Percentiles rank a stretch among this genome's conserved stretches.
phyloP scores from a whole-genome alignment of 1,140 invertebrate species.

The Popillia japonica region DNA sequence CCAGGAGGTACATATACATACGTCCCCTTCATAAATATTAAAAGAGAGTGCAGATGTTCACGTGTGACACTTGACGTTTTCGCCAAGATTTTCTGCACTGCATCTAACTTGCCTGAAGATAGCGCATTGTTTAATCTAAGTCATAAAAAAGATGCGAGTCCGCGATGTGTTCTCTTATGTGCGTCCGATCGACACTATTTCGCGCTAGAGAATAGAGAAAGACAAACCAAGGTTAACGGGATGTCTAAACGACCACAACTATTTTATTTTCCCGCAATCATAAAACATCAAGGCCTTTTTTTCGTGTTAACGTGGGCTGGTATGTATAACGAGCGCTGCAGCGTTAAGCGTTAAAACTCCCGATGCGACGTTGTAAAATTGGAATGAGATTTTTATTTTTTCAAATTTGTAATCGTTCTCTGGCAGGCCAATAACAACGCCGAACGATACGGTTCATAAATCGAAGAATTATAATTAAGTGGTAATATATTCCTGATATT shows the following conservation, averaged over 20 bases:
- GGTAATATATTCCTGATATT: neutral
- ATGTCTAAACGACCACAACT: slow-evolving; percentile 31
- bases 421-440: neutral
- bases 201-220: slow-evolving; percentile 8
- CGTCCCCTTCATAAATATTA: neutral
- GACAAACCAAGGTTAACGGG: slow-evolving; percentile 27
- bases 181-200: slow-evolving; percentile 13
- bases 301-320: slow-evolving; percentile 3
- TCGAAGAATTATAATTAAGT: slow-evolving; percentile 2
- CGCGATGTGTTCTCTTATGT: neutral
- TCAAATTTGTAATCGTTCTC: neutral
- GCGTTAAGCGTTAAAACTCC: neutral
- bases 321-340: neutral
- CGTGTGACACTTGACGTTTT: neutral
- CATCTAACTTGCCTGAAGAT: neutral
- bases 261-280: slow-evolving; percentile 19
- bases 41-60: neutral
- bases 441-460: neutral
- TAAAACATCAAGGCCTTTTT: slow-evolving; percentile 31
- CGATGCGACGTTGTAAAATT: neutral
- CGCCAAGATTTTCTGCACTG: neutral
- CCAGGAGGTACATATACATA: neutral
- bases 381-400: neutral
- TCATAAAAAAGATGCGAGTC: neutral
- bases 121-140: neutral